Conservation (phyloP, 1,140 invertebrate species). For the Ganaspis sp. region DNA sequence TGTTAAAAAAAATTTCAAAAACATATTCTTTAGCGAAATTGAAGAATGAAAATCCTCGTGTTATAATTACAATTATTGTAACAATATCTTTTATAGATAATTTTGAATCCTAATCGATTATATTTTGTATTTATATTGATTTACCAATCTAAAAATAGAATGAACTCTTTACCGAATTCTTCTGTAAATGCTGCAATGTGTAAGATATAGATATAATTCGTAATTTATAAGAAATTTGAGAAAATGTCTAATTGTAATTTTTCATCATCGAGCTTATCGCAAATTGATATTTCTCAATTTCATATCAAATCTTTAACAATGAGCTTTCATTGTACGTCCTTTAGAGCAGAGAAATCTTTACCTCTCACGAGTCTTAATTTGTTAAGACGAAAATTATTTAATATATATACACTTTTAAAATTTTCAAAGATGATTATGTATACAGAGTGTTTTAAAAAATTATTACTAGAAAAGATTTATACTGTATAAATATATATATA, state of each 20-base stretch:
- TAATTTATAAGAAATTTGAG: conserved; percentile 17
- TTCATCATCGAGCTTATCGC: conserved; percentile 18
- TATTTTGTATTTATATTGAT: not conserved
- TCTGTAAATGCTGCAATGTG: conserved; percentile 19
- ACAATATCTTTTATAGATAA: not conserved
- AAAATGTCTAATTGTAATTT: not conserved
- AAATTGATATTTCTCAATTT: not conserved
- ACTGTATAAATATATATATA: conserved; percentile 21
- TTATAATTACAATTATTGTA: not conserved
- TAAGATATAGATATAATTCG: not conserved
- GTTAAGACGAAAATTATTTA: conserved; percentile 23
- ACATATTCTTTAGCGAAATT: not conserved
- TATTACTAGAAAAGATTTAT: conserved; percentile 25
- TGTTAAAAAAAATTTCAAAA: not conserved
- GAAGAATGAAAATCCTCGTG: not conserved
- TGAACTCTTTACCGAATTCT: conserved; percentile 19
- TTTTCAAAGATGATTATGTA: conserved; percentile 20
- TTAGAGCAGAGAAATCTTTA: conserved; percentile 12
- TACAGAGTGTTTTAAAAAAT: conserved; percentile 24
- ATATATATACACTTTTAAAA: conserved; percentile 30
- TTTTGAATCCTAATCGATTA: not conserved
- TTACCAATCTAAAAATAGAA: not conserved
- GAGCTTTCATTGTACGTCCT: conserved; percentile 6
- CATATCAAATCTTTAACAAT: not conserved
- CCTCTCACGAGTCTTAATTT: conserved; percentile 22